Base-by-base conservation (phyloP, 2,113 vertebrate species). In the Stigmatopora argus region DNA sequence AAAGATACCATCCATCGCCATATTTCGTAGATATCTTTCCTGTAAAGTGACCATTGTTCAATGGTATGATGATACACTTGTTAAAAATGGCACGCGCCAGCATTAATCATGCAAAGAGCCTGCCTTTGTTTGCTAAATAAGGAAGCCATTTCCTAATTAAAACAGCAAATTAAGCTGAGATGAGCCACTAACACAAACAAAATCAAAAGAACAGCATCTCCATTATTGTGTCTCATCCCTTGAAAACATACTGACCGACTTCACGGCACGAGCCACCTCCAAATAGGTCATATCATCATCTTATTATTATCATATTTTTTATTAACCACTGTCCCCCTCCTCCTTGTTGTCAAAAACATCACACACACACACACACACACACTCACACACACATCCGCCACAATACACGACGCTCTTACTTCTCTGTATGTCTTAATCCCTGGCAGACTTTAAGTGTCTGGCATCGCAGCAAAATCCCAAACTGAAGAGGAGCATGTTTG, bases 371-470 rank as follows among this genome's bases (percentile, higher is more conserved):
- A 49, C 70, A 41, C 74, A 73, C 52, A 55, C 53, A 57, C 26
- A 35, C 56, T 34, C 56, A n/a, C 56, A 35, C 41, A 65, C 65
- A 78, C 46, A 61, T 67, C 31, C 73, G 64, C 67, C 74, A 82
- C 82, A 86, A 84, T 74, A 69, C 78, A 83, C 35, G 74, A 60
- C 45, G 78, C 81, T 89, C 88, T 87, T 90, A 83, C 85, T 86
- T 87, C 83, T 82, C 87, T 85, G 84, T 89, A 82, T 84, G 83
- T 89, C 80, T 88, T 92, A 91, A 90, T 92, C 90, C 87, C 64
- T 79, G 84, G 86, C 85, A 88, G 89, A 92, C 88, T 92, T 90
- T 86, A 91, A 89, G 88, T 89, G 90, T 92, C 89, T 91, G 90
- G 86, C 85, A 83, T 88, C 4, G 48, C 77, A 70, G 74, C 62